Evolutionary conservation across 1,140 invertebrate genomes (phyloP).

Genomic region (Oedothorax gibbosus): DNA sequence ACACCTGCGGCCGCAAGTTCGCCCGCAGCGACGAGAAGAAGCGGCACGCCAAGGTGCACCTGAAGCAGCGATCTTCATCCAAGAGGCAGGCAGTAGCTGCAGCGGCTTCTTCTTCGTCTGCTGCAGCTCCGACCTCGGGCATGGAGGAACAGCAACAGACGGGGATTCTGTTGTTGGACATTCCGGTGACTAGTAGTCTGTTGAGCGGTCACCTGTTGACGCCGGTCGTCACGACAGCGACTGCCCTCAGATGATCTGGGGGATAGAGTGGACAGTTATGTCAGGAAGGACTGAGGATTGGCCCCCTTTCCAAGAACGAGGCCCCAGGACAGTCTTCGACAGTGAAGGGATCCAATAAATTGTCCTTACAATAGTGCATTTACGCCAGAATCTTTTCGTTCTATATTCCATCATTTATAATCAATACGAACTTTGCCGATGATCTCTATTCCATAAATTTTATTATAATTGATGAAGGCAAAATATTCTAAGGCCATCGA

Average conservation of each 20-base stretch:
- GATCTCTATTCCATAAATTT: too few species aligned
- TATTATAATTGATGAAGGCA: too few species aligned
- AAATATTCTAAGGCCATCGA: too few species aligned
- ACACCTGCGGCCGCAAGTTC: conserved; percentile 97
- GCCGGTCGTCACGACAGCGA: conserved; percentile 40
- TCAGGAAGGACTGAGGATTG: conserved; percentile 9
- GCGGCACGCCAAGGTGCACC: conserved; percentile 96
- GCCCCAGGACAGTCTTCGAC: too few species aligned
- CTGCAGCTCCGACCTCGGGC: conserved; percentile 1
- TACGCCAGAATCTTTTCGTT: too few species aligned
- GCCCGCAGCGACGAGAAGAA: conserved; percentile 99
- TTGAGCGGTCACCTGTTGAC: conserved; percentile 9
- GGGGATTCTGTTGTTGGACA: conserved; percentile 50
- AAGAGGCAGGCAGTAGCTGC: not conserved
- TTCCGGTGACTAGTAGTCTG: conserved; percentile 50
- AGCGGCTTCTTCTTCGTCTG: conserved; percentile 1
- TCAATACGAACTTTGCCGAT: too few species aligned
- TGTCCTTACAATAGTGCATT: too few species aligned
- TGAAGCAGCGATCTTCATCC: conserved; percentile 79
- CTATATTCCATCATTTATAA: too few species aligned
- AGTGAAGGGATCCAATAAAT: too few species aligned
- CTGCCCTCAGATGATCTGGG: conserved; percentile 49
- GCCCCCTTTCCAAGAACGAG: not conserved
- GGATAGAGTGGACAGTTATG: conserved; percentile 2
- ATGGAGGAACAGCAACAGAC: conserved; percentile 3